Base-by-base conservation (phyloP, 2,113 vertebrate species). In the Dascyllus trimaculatus region DNA sequence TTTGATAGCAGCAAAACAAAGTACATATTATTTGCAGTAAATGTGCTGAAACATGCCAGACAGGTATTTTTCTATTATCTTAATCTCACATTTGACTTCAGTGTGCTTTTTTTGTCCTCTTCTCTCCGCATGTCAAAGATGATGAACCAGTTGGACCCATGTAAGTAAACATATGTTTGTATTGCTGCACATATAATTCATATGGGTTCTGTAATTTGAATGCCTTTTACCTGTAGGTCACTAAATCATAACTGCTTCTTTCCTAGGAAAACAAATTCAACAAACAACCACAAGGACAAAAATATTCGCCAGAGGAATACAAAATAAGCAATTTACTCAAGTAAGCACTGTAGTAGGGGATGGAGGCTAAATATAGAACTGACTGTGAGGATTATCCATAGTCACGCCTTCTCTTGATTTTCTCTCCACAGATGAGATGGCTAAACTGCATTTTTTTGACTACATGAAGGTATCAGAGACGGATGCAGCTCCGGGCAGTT, bases 231-330 rank as follows among this genome's bases (percentile, higher is more conserved):
- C 35, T 45, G 80, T 63, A 60, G 49, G 73, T 69, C 43, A 61
- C 63, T 78, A 63, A 80, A 74, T 78, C 29, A 19, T 24, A 68
- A 69, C 54, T 83, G 21, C 46, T 90, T 88, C 40, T 82, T 72
- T 82, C 77, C 62, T 56, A 99, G 98, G 95, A 99, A 99, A 97
- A 98, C 96, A 81, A 99, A 99, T 94, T 99, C 98, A 85, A 99
- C 98, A 92, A 99, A 99, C 95, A 99, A 99, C 95, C 97, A 99
- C 92, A 99, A 99, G 96, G 98, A 99, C 93, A 99, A 99, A 96
- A 99, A 97, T 94, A 94, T 99, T 93, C 97, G 98, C 86, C 98
- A 99, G 95, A 96, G 98, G 95, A 99, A 98, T 94, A 97, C 96
- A 91, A 99, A 99, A 94, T 99, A 93, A 93, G 85, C 81, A 84